A percentile compares a stretch with the other conserved stretches of the same genome.
These are phyloP conservation scores for Panzeria rudis DNA, from an alignment of 2,888 invertebrate genomes.

Conservation along the genomic window DNA sequence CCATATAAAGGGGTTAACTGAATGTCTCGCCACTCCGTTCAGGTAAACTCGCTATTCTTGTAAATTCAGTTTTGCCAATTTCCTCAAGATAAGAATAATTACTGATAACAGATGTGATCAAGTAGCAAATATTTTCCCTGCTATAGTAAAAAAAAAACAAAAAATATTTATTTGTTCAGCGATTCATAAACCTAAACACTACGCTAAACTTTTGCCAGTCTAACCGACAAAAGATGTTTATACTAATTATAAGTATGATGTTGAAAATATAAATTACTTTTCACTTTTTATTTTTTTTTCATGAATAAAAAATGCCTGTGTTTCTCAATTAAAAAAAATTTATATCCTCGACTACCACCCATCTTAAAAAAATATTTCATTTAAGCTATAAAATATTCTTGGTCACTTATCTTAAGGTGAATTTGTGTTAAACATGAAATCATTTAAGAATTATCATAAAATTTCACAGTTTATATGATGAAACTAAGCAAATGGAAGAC, in stretches of 20 bases:
- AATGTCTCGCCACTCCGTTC: too few relatives aligned
- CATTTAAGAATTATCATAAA: slow-evolving; percentile 69
- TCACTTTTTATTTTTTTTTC: neutral
- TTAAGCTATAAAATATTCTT: slow-evolving; percentile 17
- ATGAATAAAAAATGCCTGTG: neutral
- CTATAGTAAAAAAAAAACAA: too few relatives aligned
- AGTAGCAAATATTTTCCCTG: too few relatives aligned
- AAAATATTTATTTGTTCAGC: neutral
- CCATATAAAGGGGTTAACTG: too few relatives aligned
- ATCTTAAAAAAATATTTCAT: slow-evolving; percentile 23
- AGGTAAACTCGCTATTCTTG: too few relatives aligned
- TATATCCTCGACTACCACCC: slow-evolving; percentile 14
- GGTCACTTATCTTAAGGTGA: slow-evolving; percentile 50
- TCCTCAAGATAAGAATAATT: too few relatives aligned
- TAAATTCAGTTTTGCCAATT: too few relatives aligned
- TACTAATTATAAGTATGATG: slow-evolving; percentile 27
- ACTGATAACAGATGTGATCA: too few relatives aligned
- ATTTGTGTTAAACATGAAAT: slow-evolving; percentile 68
- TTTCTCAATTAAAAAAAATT: neutral
- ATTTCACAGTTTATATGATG: slow-evolving; percentile 61
- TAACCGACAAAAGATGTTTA: slow-evolving; percentile 36
- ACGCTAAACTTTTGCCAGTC: too few relatives aligned
- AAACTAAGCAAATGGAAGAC: neutral
- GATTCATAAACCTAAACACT: neutral
- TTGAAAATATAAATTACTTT: slow-evolving; percentile 26